Base-by-base conservation (phyloP, 2,888 invertebrate species). In the Autographa gamma region DNA sequence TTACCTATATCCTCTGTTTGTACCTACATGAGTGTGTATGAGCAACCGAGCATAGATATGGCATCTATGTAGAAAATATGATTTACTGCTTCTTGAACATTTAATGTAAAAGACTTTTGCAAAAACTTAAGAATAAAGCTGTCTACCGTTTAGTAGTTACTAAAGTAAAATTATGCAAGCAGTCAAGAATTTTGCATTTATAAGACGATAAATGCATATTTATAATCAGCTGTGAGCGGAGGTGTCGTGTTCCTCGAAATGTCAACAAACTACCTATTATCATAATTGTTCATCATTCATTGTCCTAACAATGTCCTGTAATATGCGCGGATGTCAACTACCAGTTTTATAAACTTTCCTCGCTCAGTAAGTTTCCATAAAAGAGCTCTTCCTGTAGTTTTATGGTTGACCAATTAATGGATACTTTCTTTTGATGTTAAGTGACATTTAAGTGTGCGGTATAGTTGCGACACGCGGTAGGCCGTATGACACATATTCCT, bases 401-500 rank as follows among this genome's bases (percentile, higher is more conserved):
- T 9, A 59, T 38, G 52, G 78, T 70, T 52, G 56, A 48, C 69
- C 66, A 74, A 74, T 60, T 32, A 59, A 59, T 34, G 63, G 38
- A 18, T 60, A 71, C 56, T 64, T 63, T 56, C 64, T 63, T 64
- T 72, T 69, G 41, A 79, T 61, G 71, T 54, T 67, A 66, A 66
- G 67, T 79, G 71, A 69, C 76, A 75, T 77, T 79, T 65, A 9
- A 67, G 38, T 63, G 66, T 52, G 64, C 41, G 48, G 61, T 77
- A 70, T 67, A 66, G 71, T 77, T 79, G 60, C 77, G 78, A 74
- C 72, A 80, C 41, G 16, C 59, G 56, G 56, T 60, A n/a, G 52
- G 56, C 56, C 74, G 61, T 41, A 71, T 74, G 77, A 73, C 81
- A 81, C 75, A 76, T 79, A 79, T 80, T 59, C 80, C 80, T 76